Evolutionary conservation across 2,888 invertebrate genomes (phyloP).

Genomic region (Agelastica alni): DNA sequence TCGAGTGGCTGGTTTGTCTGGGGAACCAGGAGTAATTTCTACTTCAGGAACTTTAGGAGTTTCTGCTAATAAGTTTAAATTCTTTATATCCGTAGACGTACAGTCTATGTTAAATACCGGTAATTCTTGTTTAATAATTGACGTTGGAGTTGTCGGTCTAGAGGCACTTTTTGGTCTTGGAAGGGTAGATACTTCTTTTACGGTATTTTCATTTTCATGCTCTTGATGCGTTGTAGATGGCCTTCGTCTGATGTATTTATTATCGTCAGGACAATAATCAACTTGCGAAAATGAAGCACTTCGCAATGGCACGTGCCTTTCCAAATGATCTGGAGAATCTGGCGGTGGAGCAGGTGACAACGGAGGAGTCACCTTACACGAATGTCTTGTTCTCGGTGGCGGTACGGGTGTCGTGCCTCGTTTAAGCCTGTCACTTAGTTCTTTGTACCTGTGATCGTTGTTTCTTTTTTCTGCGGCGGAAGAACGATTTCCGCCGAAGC

Average conservation of each 20-base stretch:
- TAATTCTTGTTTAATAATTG: conserved; percentile 16
- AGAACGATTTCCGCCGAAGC: conserved; percentile 65
- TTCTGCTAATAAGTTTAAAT: conserved; percentile 15
- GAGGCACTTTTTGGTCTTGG: conserved; percentile 51
- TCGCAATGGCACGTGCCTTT: conserved; percentile 66
- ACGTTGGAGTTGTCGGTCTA: conserved; percentile 27
- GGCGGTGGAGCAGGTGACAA: conserved; percentile 42
- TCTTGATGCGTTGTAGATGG: conserved; percentile 42
- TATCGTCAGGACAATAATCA: conserved; percentile 70
- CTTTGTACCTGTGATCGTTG: conserved; percentile 73
- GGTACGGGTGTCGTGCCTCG: conserved; percentile 55
- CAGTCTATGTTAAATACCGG: conserved; percentile 20
- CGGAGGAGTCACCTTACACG: conserved; percentile 39
- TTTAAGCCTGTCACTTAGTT: conserved; percentile 79
- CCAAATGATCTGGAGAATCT: conserved; percentile 27
- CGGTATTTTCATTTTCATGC: conserved; percentile 25
- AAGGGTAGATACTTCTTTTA: conserved; percentile 51
- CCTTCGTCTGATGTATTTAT: conserved; percentile 61
- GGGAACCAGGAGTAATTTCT: conserved; percentile 36
- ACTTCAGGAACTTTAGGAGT: conserved; percentile 33
- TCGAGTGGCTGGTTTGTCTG: conserved; percentile 36
- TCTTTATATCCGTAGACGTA: conserved; percentile 12
- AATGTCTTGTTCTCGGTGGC: conserved; percentile 51
- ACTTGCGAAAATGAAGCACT: conserved; percentile 89
- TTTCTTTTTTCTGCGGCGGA: conserved; percentile 56